These are phyloP conservation scores for Ochlodes sylvanus DNA, from an alignment of 2,888 invertebrate genomes.

Conservation along the genomic window DNA sequence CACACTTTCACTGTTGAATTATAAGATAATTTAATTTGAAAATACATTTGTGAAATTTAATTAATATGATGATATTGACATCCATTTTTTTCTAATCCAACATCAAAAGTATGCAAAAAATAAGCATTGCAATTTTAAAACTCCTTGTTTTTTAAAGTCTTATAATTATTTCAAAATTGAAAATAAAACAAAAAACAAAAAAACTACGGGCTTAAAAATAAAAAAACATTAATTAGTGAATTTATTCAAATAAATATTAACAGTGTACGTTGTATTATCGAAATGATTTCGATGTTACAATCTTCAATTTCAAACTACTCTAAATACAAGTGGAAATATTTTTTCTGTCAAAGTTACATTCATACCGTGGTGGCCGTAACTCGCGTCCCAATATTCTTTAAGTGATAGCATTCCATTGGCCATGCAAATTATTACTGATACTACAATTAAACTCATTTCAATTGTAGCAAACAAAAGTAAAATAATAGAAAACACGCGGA, in stretches of 20 bases:
- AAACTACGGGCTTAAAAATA: slow-evolving; percentile 20
- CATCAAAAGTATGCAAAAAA: slow-evolving; percentile 69
- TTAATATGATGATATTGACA: too few species aligned
- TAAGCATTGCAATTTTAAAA: slow-evolving; percentile 55
- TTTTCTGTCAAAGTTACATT: slow-evolving; percentile 23
- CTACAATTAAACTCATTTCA: slow-evolving; percentile 57
- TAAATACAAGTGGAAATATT: slow-evolving; percentile 33
- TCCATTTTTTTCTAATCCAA: slow-evolving; percentile 50
- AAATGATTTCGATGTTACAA: slow-evolving; percentile 34
- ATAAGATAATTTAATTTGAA: neutral
- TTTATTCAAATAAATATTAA: slow-evolving; percentile 30
- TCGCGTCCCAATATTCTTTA: slow-evolving; percentile 11
- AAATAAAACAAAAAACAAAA: slow-evolving; percentile 42
- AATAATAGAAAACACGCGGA: slow-evolving; percentile 68
- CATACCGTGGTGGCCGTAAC: slow-evolving; percentile 50
- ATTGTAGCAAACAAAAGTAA: slow-evolving; percentile 67
- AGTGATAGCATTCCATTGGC: slow-evolving; percentile 69
- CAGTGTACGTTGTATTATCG: slow-evolving; percentile 29
- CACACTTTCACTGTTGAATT: slow-evolving; percentile 70
- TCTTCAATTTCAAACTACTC: slow-evolving; percentile 27
- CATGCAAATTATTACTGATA: slow-evolving; percentile 69
- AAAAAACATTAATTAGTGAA: slow-evolving; percentile 23
- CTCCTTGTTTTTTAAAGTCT: slow-evolving; percentile 50
- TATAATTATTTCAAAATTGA: slow-evolving; percentile 49
- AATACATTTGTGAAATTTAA: too few species aligned